Evolutionary conservation across 2,797 vertebrate species (phyloP), one percentile per base, ranked within the genome.

Genomic region (Brotogeris chrysoptera): DNA sequence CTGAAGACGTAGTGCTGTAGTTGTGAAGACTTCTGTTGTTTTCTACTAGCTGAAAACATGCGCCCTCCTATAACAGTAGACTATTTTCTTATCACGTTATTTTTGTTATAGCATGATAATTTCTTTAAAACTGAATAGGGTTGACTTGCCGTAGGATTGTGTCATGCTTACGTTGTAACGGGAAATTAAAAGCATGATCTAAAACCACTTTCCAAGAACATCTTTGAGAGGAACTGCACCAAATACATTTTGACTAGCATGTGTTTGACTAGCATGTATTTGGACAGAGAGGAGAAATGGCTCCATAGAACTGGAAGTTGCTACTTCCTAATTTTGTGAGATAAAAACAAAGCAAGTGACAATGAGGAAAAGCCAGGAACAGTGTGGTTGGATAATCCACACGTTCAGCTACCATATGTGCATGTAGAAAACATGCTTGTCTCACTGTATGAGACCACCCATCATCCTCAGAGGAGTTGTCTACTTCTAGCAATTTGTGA

Each of bases 321-420:
- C 30, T 43, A 2, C 28, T 71, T 88, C 13, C 44, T 28, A 21
- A 5, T 23, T 63, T 27, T 61, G 28, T 86, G 57, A 44, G 34
- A 32, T 30, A 34, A 89, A 78, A 83, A 4, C 20, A 41, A 76
- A 73, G 23, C 32, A 41, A 24, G 21, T 19, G 61, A 63, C 50
- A 60, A 78, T 38, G 57, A 71, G 38, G 23, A 17, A 63, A 39
- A 65, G 27, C 16, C 64, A 55, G 57, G 13, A 65, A 10, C 3
- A 61, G 13, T 12, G 17, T 15, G 8, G 14, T 41, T 28, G 28
- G 34, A 46, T 60, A 68, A 76, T 24, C 11, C 4, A 18, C 4
- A 3, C 5, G 1, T 23, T 10, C 17, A 27, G 2, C 4, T 64
- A 18, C 41, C 64, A n/a, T 65, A 60, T 0, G 0, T 30, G 24